Base-by-base conservation (phyloP, 2,888 invertebrate species). In the Catocala fraxini region DNA sequence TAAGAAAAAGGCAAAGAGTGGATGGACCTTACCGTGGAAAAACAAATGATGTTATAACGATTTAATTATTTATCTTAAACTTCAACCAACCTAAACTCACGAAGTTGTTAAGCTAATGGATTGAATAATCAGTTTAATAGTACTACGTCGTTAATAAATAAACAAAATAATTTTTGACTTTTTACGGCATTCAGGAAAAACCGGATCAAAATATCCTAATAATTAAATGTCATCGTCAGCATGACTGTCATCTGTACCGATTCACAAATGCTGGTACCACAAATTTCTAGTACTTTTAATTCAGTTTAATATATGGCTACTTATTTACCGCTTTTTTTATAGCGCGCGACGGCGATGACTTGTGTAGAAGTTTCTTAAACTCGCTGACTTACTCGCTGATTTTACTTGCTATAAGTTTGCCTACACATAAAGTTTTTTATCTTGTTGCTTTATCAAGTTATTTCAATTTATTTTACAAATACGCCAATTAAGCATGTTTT, bases 351-450 rank as follows among this genome's bases (percentile, higher is more conserved):
- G 48, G 56, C 46, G 58, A 63, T 63, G 59, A 63, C 51, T 69
- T 68, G 55, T 59, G 55, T 49, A 48, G 53, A 63, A 70, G 59
- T 68, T 71, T 63, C 43, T 71, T 56, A 55, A 58, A 51, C 68
- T 71, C 43, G 35, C 52, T 11, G 55, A 58, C 57, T 68, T 67
- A 71, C n/a, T n/a, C n/a, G n/a, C n/a, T 63, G 55, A 52, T 45
- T 68, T 56, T 48, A 52, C 65, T 59, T 71, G 61, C 62, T 59
- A 47, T 51, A 49, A 46, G 45, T 65, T 59, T 11, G 34, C 47
- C 12, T 55, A 47, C 54, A 52, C 41, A 12, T 45, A 6, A 5
- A 45, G 13, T 45, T 45, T 45, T 45, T 45, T 45, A 45, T 45
- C 45, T 45, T 45, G 7, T 13, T 45, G 42, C n/a, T 42, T 42